Percentiles rank a stretch among this genome's conserved stretches.
These are phyloP conservation scores for Acanthurus leucopareius DNA, from an alignment of 2,797 vertebrate species.

Conservation along the genomic window DNA sequence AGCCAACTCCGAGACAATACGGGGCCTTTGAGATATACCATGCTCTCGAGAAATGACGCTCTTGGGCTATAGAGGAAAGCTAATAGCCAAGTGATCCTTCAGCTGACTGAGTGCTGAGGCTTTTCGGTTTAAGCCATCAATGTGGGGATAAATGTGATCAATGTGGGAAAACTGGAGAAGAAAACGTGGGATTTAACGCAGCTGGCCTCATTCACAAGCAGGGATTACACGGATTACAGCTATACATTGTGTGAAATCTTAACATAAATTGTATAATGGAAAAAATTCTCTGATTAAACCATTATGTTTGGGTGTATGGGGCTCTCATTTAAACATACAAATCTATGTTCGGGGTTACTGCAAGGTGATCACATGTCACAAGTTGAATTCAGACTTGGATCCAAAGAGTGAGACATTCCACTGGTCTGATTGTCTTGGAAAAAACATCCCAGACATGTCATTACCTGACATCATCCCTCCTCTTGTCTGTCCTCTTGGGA, in stretches of 20 bases:
- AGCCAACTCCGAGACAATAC: constrained; percentile 73
- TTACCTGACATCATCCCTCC: constrained; percentile 79
- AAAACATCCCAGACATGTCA: constrained; percentile 62
- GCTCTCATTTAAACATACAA: constrained; percentile 1
- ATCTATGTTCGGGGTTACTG: neutral
- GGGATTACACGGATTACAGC: neutral
- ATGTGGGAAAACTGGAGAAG: constrained; percentile 63
- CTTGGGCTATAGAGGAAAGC: constrained; percentile 66
- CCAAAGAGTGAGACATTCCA: constrained; percentile 68
- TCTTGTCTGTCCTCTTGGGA: constrained; percentile 67
- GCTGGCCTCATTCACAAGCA: constrained; percentile 52
- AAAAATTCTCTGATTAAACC: neutral
- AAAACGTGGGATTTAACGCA: constrained; percentile 53
- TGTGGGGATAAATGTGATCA: constrained; percentile 62
- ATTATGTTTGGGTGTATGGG: neutral
- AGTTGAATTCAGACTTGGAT: constrained; percentile 48
- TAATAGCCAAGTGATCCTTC: constrained; percentile 76
- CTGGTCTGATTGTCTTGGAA: constrained; percentile 58
- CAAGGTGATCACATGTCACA: constrained; percentile 5
- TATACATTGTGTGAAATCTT: constrained; percentile 11
- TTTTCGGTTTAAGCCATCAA: constrained; percentile 62
- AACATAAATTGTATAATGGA: constrained; percentile 12
- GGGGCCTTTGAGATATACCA: constrained; percentile 75
- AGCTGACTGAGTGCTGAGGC: constrained; percentile 60
- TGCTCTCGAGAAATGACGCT: constrained; percentile 69